Evolutionary conservation across 2,113 vertebrate species (phyloP), one percentile per base, ranked within the genome.

Genomic region (western clawed frog (Xenopus tropicalis)): DNA sequence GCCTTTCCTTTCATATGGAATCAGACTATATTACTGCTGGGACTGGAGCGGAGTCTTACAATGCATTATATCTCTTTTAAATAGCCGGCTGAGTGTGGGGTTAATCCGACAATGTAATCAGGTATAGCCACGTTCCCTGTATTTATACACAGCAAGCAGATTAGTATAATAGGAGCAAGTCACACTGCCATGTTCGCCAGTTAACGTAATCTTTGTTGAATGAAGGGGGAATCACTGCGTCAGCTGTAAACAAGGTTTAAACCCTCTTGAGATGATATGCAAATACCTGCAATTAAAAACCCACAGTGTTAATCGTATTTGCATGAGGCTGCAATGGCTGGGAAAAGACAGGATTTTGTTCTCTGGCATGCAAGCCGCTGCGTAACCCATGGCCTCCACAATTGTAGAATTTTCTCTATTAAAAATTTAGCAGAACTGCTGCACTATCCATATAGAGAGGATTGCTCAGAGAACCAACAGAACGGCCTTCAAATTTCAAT

Each of bases 371-470:
- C 2, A 37, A 37, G 6, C 29, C 29, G 10, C 29, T 37, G 29
- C 29, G 29, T 37, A 37, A 37, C 29, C 29, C 29, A 37, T 37
- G 29, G 29, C 29, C 29, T 37, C 2, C 29, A 37, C 2, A 1
- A 37, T 37, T 37, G 66, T 85, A 85, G 70, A 80, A 85, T 88
- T 83, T 88, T 86, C 86, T 83, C 80, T 86, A 87, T 91, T 88
- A 92, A 94, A 91, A 90, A 91, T 89, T 87, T 86, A 90, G 79
- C 83, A 88, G 82, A 89, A 88, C 82, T 86, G 84, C 81, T 81
- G 81, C 79, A 69, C 87, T 88, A 86, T 85, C 88, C 80, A 85
- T 89, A 84, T 91, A 85, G 87, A 85, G 78, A 85, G 83, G 86
- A 82, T 89, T 87, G 80, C 86, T 84, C 83, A 88, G 82, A 87